Evolutionary conservation across 2,113 vertebrate species (phyloP).

Genomic region (Lophius piscatorius): DNA sequence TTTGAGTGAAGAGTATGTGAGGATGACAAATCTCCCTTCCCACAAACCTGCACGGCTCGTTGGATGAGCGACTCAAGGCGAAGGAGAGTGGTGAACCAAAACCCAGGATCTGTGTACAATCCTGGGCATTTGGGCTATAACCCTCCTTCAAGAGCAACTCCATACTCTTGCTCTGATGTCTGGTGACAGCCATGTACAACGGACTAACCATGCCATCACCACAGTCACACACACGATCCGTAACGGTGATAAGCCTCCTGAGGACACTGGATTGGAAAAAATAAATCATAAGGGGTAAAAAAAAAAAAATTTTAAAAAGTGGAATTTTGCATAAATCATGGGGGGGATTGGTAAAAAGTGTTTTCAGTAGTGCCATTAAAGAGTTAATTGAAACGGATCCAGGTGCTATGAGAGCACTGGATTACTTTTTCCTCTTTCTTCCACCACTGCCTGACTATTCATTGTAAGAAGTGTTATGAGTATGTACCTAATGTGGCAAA

Average conservation of each 20-base stretch:
- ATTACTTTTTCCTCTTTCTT: too few relatives aligned
- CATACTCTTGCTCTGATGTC: conserved; percentile 73
- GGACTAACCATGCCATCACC: conserved; percentile 87
- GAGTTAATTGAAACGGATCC: too few relatives aligned
- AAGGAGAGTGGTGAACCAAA: conserved; percentile 80
- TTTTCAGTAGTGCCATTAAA: too few relatives aligned
- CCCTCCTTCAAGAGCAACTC: conserved; percentile 82
- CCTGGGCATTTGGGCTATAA: conserved; percentile 90
- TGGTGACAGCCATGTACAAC: conserved; percentile 85
- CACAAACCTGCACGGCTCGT: conserved; percentile 33
- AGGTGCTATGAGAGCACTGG: too few relatives aligned
- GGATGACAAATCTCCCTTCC: rapidly evolving
- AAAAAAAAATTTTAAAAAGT: neutral
- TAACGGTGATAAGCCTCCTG: conserved; percentile 80
- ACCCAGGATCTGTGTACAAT: conserved; percentile 74
- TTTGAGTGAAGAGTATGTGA: neutral
- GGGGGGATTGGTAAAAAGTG: neutral
- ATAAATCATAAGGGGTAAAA: neutral
- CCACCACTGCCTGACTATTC: too few relatives aligned
- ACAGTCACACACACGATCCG: conserved; percentile 79
- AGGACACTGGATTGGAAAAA: conserved; percentile 71
- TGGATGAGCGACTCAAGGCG: conserved; percentile 12
- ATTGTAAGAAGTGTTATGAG: neutral
- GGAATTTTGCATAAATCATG: neutral
- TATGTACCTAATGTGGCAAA: conserved; percentile 85